phyloP scores from a whole-genome alignment of 2,113 vertebrate species.

The Urocitellus parryii region DNA sequence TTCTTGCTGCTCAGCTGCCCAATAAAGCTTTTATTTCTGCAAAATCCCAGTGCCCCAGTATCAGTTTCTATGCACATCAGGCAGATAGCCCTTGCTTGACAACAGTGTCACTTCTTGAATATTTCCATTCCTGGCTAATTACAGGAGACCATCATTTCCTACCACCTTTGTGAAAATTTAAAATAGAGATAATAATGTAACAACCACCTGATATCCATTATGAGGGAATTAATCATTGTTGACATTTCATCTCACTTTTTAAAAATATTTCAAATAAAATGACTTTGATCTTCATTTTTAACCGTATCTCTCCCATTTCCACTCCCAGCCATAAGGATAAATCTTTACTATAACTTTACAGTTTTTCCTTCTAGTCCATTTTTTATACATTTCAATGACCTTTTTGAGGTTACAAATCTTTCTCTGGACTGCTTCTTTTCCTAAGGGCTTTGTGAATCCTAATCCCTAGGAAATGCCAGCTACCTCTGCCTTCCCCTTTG shows the following conservation, averaged over 20 bases:
- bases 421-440: neutral
- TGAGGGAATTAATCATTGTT: neutral
- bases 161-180: neutral
- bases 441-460: neutral
- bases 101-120: neutral
- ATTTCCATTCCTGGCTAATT: neutral
- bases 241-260: constrained; percentile 1
- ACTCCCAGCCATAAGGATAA: neutral
- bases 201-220: neutral
- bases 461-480: neutral
- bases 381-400: neutral
- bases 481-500: neutral
- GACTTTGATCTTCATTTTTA: neutral
- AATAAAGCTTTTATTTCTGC: neutral
- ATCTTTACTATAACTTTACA: neutral
- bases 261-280: constrained; percentile 40
- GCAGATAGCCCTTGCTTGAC: neutral
- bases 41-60: neutral
- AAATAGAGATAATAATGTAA: neutral
- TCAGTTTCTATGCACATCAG: neutral
- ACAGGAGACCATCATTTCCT: neutral
- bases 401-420: neutral
- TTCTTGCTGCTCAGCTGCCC: neutral
- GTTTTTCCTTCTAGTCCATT: neutral
- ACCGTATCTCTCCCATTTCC: neutral